Conservation (phyloP, 2,797 vertebrate genomes). For the Fringilla coelebs region DNA sequence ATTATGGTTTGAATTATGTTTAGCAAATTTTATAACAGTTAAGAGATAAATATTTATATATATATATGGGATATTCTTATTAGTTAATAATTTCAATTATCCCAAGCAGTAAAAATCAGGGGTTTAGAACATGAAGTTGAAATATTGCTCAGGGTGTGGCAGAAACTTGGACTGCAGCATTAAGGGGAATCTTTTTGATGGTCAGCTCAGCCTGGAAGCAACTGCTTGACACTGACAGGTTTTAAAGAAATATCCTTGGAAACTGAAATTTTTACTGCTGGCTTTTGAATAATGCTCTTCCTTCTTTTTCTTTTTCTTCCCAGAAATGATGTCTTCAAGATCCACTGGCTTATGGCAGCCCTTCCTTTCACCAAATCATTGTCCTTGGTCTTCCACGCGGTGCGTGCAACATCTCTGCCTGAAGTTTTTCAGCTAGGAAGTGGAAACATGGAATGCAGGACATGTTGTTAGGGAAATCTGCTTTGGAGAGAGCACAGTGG, state of each 20-base stretch:
- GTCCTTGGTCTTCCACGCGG: conserved; percentile 85
- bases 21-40: neutral
- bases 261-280: neutral
- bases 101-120: neutral
- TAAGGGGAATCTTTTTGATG: neutral
- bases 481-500: neutral
- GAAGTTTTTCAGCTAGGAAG: neutral
- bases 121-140: neutral
- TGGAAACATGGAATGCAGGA: neutral
- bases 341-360: conserved; percentile 89
- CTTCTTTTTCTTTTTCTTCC: neutral
- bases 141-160: neutral
- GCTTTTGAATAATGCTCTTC: neutral
- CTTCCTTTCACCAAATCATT: conserved; percentile 88
- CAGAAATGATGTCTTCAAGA: conserved; percentile 86
- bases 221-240: neutral
- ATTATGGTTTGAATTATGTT: neutral
- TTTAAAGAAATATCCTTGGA: neutral
- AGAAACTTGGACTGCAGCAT: neutral
- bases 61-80: neutral
- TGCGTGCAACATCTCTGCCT: conserved; percentile 50
- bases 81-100: neutral
- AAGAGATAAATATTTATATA: neutral
- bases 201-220: neutral
- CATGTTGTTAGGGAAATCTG: neutral